Base-by-base conservation (phyloP, 2,888 invertebrate genomes). In the Carabus problematicus region DNA sequence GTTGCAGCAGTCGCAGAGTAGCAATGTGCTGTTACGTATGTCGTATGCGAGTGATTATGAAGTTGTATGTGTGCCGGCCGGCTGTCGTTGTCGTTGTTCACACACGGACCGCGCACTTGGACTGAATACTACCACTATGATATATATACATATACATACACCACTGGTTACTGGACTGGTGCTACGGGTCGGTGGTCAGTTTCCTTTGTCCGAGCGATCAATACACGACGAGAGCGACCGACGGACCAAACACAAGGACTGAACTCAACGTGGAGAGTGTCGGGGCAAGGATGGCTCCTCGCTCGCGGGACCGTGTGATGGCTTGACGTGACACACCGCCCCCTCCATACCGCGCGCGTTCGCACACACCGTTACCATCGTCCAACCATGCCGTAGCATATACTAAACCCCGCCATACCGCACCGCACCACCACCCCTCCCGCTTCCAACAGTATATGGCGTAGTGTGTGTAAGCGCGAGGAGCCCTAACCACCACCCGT, bases 261-360 rank as follows among this genome's bases (percentile, higher is more conserved):
- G 80, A 79, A 79, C 78, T 79, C 77, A 77, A 79, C 6, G 29
- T 29, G 29, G 3, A 29, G 29, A 29, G 29, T 29, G 29, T 29
- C 29, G 29, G 29, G 29, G 29, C 29, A 29, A 29, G 73, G 73
- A 71, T 63, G n/a, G 52, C 14, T 52, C 52, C 52, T 52, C 52
- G 6, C 29, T 29, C 19, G 52, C 19, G 52, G 16, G 76, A 77
- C 79, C 79, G 79, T 79, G 80, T 82, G 82, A 83, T 79, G 82
- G 82, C 84, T 82, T 84, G 84, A 86, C 86, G 85, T 85, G 86
- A 85, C 86, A 81, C 86, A 83, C 85, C n/a, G n/a, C 79, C 79
- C 79, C 81, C 84, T 82, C 82, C 84, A 82, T 82, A 75, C 67
- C 71, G n/a, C n/a, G n/a, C n/a, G n/a, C n/a, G n/a, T n/a, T n/a